These are phyloP conservation scores for Gorilla gorilla DNA, from an alignment of 2,113 vertebrate genomes.

Conservation along the genomic window DNA sequence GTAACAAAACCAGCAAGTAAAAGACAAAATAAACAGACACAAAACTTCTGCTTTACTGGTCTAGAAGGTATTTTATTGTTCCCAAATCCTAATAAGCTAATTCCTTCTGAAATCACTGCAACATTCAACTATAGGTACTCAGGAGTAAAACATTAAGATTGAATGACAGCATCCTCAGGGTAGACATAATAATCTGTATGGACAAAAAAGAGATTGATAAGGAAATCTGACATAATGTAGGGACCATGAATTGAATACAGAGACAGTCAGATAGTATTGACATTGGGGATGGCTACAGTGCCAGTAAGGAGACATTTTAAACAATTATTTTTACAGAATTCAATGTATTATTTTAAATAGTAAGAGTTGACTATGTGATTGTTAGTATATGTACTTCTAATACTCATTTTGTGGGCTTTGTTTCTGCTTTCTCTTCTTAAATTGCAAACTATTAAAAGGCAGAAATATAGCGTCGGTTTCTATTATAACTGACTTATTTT, in stretches of 20 bases:
- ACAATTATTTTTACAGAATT: background rate
- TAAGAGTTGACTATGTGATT: background rate
- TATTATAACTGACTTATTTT: background rate
- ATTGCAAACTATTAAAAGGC: slow-evolving; percentile 1
- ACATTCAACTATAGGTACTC: background rate
- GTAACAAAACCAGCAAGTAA: background rate
- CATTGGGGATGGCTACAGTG: background rate
- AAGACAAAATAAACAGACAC: background rate
- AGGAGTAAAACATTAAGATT: slow-evolving; percentile 20
- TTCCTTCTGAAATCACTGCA: slow-evolving; percentile 37
- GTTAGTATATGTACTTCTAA: background rate
- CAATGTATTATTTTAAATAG: background rate
- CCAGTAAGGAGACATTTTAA: background rate
- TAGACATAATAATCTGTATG: background rate
- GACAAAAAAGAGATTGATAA: slow-evolving; percentile 33
- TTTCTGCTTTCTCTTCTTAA: slow-evolving; percentile 34
- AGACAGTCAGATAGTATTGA: background rate
- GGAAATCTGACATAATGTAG: slow-evolving; percentile 20
- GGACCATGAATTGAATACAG: background rate
- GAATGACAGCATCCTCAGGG: slow-evolving; percentile 21
- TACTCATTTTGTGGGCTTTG: background rate
- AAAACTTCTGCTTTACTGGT: background rate
- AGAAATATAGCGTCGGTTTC: background rate
- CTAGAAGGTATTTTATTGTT: background rate
- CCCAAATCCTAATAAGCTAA: background rate